Evolutionary conservation across 2,888 invertebrate genomes (phyloP).

Genomic region (Dascillus cervinus): DNA sequence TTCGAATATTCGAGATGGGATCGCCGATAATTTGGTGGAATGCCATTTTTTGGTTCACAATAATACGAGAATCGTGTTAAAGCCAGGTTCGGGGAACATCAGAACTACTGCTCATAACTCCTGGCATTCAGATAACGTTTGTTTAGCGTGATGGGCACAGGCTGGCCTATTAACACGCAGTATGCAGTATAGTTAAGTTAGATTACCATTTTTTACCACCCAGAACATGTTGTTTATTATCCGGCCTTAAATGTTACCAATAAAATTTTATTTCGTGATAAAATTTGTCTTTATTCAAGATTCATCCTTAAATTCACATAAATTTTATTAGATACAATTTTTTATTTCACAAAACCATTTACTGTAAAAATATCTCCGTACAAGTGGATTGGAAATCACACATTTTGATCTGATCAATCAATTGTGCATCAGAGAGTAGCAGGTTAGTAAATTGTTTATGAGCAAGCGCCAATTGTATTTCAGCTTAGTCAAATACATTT

Average conservation of each 20-base stretch:
- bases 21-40: slow-evolving; percentile 26
- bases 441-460: no score
- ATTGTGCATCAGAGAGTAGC: no score
- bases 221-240: slow-evolving; percentile 30
- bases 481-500: no score
- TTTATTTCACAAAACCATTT: no score
- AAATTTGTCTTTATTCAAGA: slow-evolving; percentile 33
- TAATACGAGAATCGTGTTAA: slow-evolving; percentile 32
- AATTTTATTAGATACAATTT: no score
- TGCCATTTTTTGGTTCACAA: slow-evolving; percentile 33
- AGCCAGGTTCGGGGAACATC: slow-evolving; percentile 12
- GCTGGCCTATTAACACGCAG: slow-evolving; percentile 24
- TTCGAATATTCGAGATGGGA: slow-evolving; percentile 35
- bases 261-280: slow-evolving; percentile 33
- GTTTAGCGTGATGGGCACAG: slow-evolving; percentile 15
- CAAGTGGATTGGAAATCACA: no score
- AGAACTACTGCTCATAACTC: slow-evolving; percentile 23
- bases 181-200: slow-evolving; percentile 19
- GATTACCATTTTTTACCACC: slow-evolving; percentile 25
- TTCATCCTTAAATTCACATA: no score
- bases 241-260: slow-evolving; percentile 27
- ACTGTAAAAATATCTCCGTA: no score
- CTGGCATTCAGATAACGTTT: slow-evolving; percentile 13
- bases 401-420: no score
- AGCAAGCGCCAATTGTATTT: no score